phyloP scores from a whole-genome alignment of 1,140 invertebrate species.

The Harlomillsia oculata region DNA sequence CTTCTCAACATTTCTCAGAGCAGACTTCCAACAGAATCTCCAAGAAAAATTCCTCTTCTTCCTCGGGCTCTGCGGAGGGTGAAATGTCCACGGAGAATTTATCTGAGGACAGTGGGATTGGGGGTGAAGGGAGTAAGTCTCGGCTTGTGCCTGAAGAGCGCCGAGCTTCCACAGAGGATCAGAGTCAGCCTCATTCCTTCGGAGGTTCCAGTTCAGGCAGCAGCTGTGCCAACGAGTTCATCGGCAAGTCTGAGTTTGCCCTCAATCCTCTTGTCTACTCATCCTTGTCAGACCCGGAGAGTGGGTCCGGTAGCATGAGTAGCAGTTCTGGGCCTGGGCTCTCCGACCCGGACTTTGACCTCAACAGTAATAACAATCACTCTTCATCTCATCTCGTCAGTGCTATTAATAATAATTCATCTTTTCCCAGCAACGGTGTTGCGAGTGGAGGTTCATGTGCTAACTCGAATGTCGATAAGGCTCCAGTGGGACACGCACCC shows the following conservation, averaged over 20 bases:
- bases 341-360: slow-evolving; percentile 8
- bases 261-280: slow-evolving; percentile 34
- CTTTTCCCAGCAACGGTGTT: no score
- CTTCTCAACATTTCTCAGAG: slow-evolving; percentile 1
- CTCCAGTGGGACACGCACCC: no score
- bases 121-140: slow-evolving; percentile 7
- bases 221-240: slow-evolving; percentile 21
- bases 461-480: no score
- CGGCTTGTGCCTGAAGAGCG: slow-evolving; percentile 4
- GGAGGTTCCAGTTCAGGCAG: background rate
- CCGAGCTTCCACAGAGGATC: background rate
- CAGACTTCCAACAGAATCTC: slow-evolving; percentile 7
- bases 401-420: no score
- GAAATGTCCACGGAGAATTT: slow-evolving; percentile 32
- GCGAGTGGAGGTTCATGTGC: no score
- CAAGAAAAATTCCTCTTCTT: slow-evolving; percentile 22
- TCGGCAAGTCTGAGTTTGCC: slow-evolving; percentile 32
- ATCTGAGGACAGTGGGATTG: slow-evolving; percentile 32
- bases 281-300: slow-evolving; percentile 21
- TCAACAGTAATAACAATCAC: background rate
- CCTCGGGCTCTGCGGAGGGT: slow-evolving; percentile 9
- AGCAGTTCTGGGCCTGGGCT: slow-evolving; percentile 1
- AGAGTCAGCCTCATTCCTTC: slow-evolving; percentile 4
- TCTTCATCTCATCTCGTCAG: slow-evolving; percentile 10
- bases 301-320: slow-evolving; percentile 13